A percentile compares a stretch with the other conserved stretches of the same genome.
Evolutionary conservation across 1,140 invertebrate species (phyloP).

Genomic region (Hestina assimilis): DNA sequence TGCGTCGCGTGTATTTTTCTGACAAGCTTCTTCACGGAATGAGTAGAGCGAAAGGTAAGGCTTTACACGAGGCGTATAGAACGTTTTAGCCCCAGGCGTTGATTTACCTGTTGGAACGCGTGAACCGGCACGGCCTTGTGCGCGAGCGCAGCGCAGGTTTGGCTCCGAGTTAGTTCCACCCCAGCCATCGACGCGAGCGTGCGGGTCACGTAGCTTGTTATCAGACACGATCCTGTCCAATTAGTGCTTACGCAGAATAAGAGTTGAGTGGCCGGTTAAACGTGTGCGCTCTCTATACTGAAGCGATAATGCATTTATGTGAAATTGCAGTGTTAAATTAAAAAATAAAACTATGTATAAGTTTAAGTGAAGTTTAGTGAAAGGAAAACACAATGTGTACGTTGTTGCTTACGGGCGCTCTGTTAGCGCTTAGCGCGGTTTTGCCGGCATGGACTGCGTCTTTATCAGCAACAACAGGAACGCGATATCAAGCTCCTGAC

Average conservation of each 20-base stretch:
- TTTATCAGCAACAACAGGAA: slow-evolving; percentile 68
- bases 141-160: slow-evolving; percentile 74
- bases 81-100: slow-evolving; percentile 46
- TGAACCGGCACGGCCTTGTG: slow-evolving; percentile 76
- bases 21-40: slow-evolving; percentile 43
- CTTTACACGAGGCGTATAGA: slow-evolving; percentile 43
- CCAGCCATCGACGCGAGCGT: slow-evolving; percentile 61
- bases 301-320: slow-evolving; percentile 49
- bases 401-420: slow-evolving; percentile 57
- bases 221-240: slow-evolving; percentile 68
- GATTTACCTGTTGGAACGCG: slow-evolving; percentile 76
- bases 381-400: slow-evolving; percentile 62
- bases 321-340: slow-evolving; percentile 50
- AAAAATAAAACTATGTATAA: slow-evolving; percentile 66
- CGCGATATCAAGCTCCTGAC: slow-evolving; percentile 88
- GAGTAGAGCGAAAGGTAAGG: slow-evolving; percentile 48
- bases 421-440: slow-evolving; percentile 62
- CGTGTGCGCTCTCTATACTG: slow-evolving; percentile 59
- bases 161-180: slow-evolving; percentile 70
- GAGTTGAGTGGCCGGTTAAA: slow-evolving; percentile 71
- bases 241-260: slow-evolving; percentile 73
- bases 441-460: slow-evolving; percentile 65
- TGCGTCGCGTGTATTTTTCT: slow-evolving; percentile 69
- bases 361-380: slow-evolving; percentile 65
- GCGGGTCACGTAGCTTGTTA: slow-evolving; percentile 46